Conservation (phyloP, 2,888 invertebrate genomes). For the Himalopsyche kuldschensis region DNA sequence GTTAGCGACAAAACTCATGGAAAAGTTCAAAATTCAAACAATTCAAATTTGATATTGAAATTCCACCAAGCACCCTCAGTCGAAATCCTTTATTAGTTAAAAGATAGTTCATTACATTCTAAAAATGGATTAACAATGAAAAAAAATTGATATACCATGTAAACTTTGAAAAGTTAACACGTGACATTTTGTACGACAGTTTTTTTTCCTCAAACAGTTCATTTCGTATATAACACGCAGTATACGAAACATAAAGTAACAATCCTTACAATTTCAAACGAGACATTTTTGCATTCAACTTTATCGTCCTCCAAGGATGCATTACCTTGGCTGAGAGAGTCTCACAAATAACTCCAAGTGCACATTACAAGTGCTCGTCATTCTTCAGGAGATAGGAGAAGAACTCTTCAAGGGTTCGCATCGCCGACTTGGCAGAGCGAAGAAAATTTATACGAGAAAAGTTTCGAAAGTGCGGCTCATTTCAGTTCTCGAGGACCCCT, state of each 20-base stretch:
- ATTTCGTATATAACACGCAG: neutral
- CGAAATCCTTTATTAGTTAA: too few relatives aligned
- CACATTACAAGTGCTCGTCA: slow-evolving; percentile 16
- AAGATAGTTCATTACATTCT: too few relatives aligned
- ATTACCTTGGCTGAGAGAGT: slow-evolving; percentile 6
- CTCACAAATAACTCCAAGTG: slow-evolving; percentile 21
- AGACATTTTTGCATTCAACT: slow-evolving; percentile 24
- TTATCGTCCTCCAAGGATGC: slow-evolving; percentile 31
- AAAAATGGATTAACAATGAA: too few relatives aligned
- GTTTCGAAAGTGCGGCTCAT: slow-evolving; percentile 17
- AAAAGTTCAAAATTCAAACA: too few relatives aligned
- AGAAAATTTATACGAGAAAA: slow-evolving; percentile 26
- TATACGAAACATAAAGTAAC: neutral
- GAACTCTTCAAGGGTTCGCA: slow-evolving; percentile 7
- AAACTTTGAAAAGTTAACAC: too few relatives aligned
- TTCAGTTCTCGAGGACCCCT: slow-evolving; percentile 22
- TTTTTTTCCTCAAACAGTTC: too few relatives aligned
- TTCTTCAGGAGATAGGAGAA: slow-evolving; percentile 9
- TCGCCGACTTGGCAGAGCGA: neutral
- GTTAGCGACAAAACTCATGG: too few relatives aligned
- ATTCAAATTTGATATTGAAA: too few relatives aligned
- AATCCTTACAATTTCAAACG: neutral
- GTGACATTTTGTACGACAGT: too few relatives aligned
- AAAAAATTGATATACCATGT: too few relatives aligned
- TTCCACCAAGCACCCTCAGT: too few relatives aligned